These are phyloP conservation scores for Planiliza haematocheilus DNA, from an alignment of 2,113 vertebrate genomes.

Conservation along the genomic window DNA sequence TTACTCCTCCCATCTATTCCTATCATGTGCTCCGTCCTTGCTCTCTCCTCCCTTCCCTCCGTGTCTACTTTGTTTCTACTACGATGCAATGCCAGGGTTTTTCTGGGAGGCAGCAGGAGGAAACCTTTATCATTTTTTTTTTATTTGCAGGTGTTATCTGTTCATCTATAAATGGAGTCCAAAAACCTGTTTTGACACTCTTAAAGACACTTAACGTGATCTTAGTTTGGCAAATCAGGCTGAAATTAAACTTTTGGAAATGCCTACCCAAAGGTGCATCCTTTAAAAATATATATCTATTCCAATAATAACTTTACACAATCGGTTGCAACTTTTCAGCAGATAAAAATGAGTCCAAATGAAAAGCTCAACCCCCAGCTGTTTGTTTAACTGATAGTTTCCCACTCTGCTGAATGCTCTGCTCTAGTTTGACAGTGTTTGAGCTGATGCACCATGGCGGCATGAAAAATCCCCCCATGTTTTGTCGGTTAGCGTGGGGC, in stretches of 20 bases:
- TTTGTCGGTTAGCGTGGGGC: conserved; percentile 66
- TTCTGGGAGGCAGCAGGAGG: neutral
- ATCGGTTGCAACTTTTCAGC: neutral
- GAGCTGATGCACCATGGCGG: conserved; percentile 53
- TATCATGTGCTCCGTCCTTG: conserved; percentile 8
- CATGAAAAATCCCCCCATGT: conserved; percentile 64
- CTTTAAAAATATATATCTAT: too few species aligned
- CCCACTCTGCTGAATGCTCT: conserved; percentile 13
- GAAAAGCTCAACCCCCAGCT: neutral
- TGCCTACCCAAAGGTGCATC: too few species aligned
- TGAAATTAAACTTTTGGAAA: too few species aligned
- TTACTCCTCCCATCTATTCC: conserved; percentile 21
- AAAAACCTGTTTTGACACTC: neutral
- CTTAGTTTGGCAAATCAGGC: too few species aligned
- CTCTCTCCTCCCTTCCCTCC: conserved; percentile 10
- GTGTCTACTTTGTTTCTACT: conserved; percentile 12
- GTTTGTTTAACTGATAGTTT: conserved; percentile 41
- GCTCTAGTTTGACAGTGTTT: conserved; percentile 35
- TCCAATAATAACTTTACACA: too few species aligned
- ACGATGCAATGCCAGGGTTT: neutral
- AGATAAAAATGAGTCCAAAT: neutral
- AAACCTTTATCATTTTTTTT: neutral
- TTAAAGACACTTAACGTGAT: too few species aligned
- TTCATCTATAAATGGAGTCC: neutral
- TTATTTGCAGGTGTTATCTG: neutral